Conservation (phyloP, 2,797 vertebrate species). For the Microctenopoma steveboyesi region DNA sequence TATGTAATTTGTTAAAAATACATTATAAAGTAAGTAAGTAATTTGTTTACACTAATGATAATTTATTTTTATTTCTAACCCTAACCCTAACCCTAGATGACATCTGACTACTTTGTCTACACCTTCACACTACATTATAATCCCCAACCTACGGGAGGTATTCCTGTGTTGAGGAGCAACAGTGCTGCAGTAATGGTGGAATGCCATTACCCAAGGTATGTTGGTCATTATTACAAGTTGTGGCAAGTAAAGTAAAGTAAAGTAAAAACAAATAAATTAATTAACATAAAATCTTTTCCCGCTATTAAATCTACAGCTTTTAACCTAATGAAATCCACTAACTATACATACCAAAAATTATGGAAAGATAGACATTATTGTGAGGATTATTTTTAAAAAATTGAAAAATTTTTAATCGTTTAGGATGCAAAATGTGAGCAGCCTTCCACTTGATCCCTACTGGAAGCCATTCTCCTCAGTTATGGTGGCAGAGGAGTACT, state of each 20-base stretch:
- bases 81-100: conserved; percentile 58
- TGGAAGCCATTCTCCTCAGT: conserved; percentile 75
- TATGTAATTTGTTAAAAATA: neutral
- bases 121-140: conserved; percentile 66
- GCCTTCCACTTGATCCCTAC: conserved; percentile 63
- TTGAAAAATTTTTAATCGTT: conserved; percentile 12
- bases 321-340: neutral
- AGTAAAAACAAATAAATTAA: neutral
- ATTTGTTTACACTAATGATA: too few species aligned
- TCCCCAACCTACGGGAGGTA: conserved; percentile 19
- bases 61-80: neutral
- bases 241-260: neutral
- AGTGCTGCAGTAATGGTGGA: conserved; percentile 65
- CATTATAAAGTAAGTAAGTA: too few species aligned
- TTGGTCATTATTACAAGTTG: conserved; percentile 1
- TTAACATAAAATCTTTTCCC: neutral
- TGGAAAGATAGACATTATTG: neutral
- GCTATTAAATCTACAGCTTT: neutral
- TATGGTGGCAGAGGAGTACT: conserved; percentile 68
- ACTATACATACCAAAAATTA: neutral
- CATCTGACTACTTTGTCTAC: conserved; percentile 65
- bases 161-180: conserved; percentile 67
- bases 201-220: conserved; percentile 81
- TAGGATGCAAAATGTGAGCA: conserved; percentile 81
- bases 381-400: neutral